phyloP scores from a whole-genome alignment of 2,113 vertebrate species.

The Polypterus senegalus region DNA sequence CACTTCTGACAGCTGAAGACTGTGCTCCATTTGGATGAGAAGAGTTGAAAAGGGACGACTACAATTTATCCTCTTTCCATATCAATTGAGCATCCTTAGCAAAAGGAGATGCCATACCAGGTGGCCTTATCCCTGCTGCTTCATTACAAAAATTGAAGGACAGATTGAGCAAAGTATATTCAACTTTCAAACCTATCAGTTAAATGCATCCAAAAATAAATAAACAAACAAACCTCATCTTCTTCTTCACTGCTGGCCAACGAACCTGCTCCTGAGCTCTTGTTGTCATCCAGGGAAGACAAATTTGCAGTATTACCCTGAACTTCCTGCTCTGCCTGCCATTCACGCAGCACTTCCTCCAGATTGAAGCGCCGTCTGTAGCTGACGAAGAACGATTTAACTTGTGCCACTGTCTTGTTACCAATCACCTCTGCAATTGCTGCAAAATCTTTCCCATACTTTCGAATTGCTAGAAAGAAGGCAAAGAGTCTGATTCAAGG shows the following conservation, averaged over 20 bases:
- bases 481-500: too few species aligned
- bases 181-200: too few species aligned
- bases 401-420: constrained; percentile 73
- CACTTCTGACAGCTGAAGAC: too few species aligned
- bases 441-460: constrained; percentile 72
- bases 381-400: constrained; percentile 78
- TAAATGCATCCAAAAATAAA: too few species aligned
- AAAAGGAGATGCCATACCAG: too few species aligned
- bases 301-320: constrained; percentile 35
- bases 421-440: constrained; percentile 79
- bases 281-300: constrained; percentile 25
- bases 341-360: constrained; percentile 79
- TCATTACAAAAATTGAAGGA: too few species aligned
- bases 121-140: too few species aligned
- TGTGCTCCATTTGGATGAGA: too few species aligned
- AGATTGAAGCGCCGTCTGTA: constrained; percentile 79
- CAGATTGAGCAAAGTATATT: too few species aligned
- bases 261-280: constrained; percentile 30
- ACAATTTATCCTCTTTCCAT: too few species aligned
- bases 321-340: constrained; percentile 73
- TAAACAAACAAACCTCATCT: constrained; percentile 35
- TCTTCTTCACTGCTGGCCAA: constrained; percentile 37
- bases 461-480: constrained; percentile 56
- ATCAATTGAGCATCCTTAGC: too few species aligned
- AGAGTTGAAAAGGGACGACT: too few species aligned